Conservation (phyloP, 2,888 invertebrate species). For the Spisula solida region DNA sequence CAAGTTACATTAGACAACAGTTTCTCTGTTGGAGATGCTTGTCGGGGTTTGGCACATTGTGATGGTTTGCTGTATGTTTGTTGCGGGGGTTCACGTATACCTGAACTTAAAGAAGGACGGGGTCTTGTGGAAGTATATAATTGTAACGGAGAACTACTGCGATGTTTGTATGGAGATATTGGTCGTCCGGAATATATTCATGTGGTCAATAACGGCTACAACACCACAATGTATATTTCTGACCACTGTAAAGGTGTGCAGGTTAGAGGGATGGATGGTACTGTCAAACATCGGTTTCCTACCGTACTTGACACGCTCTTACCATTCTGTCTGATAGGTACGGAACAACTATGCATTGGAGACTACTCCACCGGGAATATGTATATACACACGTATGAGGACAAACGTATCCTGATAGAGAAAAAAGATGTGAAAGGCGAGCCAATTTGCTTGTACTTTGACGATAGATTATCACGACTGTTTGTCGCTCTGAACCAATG, state of each 20-base stretch:
- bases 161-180: background rate
- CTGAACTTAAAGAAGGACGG: background rate
- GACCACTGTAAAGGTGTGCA: background rate
- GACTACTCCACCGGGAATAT: background rate
- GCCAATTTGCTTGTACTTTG: background rate
- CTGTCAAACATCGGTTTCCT: background rate
- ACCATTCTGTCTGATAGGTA: background rate
- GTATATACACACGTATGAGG: background rate
- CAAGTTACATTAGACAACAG: background rate
- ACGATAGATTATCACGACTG: background rate
- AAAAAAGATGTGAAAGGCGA: background rate
- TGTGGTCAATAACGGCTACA: background rate
- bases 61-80: constrained; percentile 19
- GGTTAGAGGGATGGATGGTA: background rate
- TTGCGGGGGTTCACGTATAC: background rate
- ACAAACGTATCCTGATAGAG: background rate
- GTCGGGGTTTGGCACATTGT: background rate
- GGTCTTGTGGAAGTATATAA: constrained; percentile 26
- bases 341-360: background rate
- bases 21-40: background rate
- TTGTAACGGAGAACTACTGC: background rate
- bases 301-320: background rate
- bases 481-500: background rate
- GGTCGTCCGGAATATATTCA: background rate
- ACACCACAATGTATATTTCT: background rate